Conservation (phyloP, 2,113 vertebrate genomes). For the Phaethon lepturus region DNA sequence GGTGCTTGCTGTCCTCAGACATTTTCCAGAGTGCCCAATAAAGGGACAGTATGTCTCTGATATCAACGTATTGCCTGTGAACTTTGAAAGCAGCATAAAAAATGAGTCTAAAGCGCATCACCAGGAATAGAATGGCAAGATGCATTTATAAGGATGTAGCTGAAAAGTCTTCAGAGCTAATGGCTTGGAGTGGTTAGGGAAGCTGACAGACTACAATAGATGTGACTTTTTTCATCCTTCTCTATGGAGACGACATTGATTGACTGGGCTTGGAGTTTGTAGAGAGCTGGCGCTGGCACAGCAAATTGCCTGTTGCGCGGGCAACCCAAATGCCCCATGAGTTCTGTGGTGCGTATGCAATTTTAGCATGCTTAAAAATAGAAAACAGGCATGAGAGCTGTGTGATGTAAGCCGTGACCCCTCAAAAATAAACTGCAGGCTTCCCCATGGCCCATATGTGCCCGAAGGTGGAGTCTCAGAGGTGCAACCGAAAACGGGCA, state of each 20-base stretch:
- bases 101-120: background rate
- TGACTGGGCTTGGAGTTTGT: background rate
- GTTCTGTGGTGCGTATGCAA: background rate
- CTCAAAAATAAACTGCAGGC: background rate
- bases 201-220: background rate
- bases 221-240: background rate
- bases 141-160: background rate
- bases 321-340: background rate
- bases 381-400: background rate
- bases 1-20: background rate
- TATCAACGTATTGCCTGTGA: background rate
- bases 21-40: background rate
- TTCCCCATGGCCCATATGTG: background rate
- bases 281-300: background rate
- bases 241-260: background rate
- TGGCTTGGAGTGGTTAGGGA: background rate
- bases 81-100: slow-evolving; percentile 21
- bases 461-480: background rate
- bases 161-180: slow-evolving; percentile 9
- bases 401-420: background rate
- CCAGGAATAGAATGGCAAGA: background rate
- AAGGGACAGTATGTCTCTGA: background rate
- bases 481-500: background rate
- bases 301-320: background rate
- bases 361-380: slow-evolving; percentile 3